Evolutionary conservation across 1,140 invertebrate genomes (phyloP).

Genomic region (Lordiphosa collinella): DNA sequence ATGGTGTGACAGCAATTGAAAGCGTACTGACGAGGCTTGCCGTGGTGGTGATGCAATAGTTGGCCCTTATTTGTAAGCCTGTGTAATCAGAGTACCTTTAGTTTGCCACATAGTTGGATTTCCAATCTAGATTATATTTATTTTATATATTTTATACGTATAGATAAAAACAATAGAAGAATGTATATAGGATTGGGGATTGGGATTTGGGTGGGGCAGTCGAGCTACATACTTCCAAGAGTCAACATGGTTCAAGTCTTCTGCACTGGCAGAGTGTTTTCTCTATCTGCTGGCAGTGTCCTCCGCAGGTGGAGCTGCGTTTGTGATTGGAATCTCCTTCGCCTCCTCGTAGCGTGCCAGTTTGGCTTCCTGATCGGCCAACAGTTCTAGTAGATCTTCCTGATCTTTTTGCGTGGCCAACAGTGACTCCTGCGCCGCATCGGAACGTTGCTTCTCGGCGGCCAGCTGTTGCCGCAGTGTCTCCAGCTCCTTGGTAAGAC

Average conservation of each 20-base stretch:
- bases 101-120: no score
- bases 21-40: no score
- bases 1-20: no score
- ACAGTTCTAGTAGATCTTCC: conserved; percentile 91
- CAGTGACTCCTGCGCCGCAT: conserved; percentile 80
- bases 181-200: background rate
- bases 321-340: conserved; percentile 4
- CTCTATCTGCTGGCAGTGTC: conserved; percentile 41
- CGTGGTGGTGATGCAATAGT: no score
- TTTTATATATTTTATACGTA: no score
- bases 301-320: background rate
- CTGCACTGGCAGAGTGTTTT: background rate
- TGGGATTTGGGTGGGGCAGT: no score
- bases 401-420: conserved; percentile 91
- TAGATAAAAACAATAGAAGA: conserved; percentile 7
- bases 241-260: no score
- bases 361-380: conserved; percentile 85
- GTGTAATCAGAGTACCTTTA: no score
- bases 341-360: conserved; percentile 49
- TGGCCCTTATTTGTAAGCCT: no score
- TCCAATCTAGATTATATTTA: no score
- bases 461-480: conserved; percentile 50
- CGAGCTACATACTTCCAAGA: no score
- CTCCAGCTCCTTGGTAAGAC: conserved; percentile 78
- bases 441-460: conserved; percentile 48